Evolutionary conservation across 2,888 invertebrate genomes (phyloP), one percentile per base, ranked within the genome.

Genomic region (Pyrrhosoma nymphula): DNA sequence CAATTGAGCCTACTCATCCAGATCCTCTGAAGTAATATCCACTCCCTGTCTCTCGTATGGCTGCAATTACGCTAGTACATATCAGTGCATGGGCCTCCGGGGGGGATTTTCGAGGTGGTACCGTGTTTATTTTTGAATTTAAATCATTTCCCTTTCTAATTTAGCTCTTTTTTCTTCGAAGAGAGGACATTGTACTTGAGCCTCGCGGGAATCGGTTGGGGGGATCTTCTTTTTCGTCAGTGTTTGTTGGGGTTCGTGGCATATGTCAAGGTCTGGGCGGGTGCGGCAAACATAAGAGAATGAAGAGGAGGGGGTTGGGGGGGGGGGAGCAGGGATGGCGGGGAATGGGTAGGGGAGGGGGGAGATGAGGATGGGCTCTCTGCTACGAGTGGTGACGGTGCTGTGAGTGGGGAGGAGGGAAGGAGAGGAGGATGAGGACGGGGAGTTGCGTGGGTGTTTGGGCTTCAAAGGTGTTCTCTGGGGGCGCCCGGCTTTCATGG

Each of bases 231-330:
- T 69, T 55, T 69, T 69, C 60, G 93, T 93, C 93, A 47, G 93
- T 63, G 63, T n/a, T 91, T 26, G 91, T 26, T 63, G 60, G 39
- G 47, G 93, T 93, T 69, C 93, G 56, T 93, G 93, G 93, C 93
- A 93, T 93, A 93, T 93, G 93, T 93, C 93, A 93, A 93, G 93
- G 93, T 93, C 93, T 93, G 93, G 93, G 93, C 93, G 93, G 93
- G 69, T 93, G 93, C 93, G 93, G 75, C 93, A 82, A 82, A 82
- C 75, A 69, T 18, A 26, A 89, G 89, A 88, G 88, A 39, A 10
- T 16, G 88, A 14, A 23, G n/a, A 12, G 82, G 82, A 2, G 26
- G n/a, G 26, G 56, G 55, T 2, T 18, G 89, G 55, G 3, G 55
- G 47, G 30, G 89, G 55, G 55, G 20, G 47, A 4, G 8, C 26